phyloP scores from a whole-genome alignment of 2,113 vertebrate genomes.

The Microcebus jonahi region DNA sequence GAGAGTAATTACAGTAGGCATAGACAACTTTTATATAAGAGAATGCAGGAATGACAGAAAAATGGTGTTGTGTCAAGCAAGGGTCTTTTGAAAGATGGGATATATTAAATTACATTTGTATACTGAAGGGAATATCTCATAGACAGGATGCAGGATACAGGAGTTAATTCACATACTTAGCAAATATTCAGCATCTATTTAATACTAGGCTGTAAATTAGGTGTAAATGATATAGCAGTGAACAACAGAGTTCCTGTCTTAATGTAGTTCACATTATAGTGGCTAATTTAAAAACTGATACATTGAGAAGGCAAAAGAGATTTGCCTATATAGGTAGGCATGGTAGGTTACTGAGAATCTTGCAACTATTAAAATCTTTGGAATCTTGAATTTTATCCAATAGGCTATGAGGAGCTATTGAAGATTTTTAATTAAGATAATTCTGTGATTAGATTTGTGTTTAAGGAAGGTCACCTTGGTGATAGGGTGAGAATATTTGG shows the following conservation, averaged over 20 bases:
- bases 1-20: background rate
- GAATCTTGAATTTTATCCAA: no score
- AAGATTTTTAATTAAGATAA: no score
- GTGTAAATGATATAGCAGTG: background rate
- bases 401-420: no score
- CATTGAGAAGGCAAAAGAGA: background rate
- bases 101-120: background rate
- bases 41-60: background rate
- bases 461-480: no score
- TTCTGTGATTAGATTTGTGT: no score
- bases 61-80: background rate
- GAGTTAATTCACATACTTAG: no score
- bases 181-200: background rate
- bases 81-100: background rate
- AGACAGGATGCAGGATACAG: background rate
- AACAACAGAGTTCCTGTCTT: background rate
- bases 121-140: background rate
- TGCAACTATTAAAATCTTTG: no score
- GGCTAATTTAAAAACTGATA: background rate
- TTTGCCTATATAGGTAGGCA: background rate
- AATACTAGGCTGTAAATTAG: background rate
- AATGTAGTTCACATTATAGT: background rate
- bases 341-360: no score
- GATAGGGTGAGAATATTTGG: no score
- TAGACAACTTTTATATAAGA: background rate